Evolutionary conservation across 2,797 vertebrate genomes (phyloP).

Genomic region (Poeciliopsis turneri): DNA sequence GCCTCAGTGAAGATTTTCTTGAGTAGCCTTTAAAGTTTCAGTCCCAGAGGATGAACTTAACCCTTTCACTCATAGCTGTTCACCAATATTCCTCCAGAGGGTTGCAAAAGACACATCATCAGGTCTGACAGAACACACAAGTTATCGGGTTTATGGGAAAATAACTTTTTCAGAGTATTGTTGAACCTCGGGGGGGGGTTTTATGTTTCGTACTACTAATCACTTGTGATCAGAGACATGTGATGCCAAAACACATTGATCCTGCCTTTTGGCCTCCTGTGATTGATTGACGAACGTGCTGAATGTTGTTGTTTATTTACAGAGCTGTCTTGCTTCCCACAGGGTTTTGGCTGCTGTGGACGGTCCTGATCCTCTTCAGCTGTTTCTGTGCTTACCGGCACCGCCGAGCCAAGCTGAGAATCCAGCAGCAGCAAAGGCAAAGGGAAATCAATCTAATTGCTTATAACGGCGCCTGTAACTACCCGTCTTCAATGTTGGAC

Average conservation of each 20-base stretch:
- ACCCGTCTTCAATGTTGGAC: conserved; percentile 85
- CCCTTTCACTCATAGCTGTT: background rate
- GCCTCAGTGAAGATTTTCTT: background rate
- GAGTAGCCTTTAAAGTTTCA: background rate
- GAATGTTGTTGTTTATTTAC: background rate
- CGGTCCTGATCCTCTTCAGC: conserved; percentile 91
- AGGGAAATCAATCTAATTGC: conserved; percentile 94
- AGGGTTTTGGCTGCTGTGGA: conserved; percentile 98
- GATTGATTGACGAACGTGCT: background rate
- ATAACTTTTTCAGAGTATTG: background rate
- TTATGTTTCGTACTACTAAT: background rate
- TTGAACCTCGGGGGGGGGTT: background rate
- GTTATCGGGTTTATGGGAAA: background rate
- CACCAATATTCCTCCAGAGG: background rate
- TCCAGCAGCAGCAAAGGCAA: conserved; percentile 94
- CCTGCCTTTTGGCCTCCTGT: background rate
- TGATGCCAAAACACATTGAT: background rate
- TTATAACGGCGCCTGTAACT: conserved; percentile 91
- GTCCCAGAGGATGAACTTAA: background rate
- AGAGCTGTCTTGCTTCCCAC: conserved; percentile 36
- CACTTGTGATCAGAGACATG: background rate
- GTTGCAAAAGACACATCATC: background rate
- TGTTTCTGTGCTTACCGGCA: conserved; percentile 94
- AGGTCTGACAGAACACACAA: background rate
- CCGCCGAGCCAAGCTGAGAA: conserved; percentile 89